Conservation (phyloP, 2,888 invertebrate species). For the Perizoma affinitatum region DNA sequence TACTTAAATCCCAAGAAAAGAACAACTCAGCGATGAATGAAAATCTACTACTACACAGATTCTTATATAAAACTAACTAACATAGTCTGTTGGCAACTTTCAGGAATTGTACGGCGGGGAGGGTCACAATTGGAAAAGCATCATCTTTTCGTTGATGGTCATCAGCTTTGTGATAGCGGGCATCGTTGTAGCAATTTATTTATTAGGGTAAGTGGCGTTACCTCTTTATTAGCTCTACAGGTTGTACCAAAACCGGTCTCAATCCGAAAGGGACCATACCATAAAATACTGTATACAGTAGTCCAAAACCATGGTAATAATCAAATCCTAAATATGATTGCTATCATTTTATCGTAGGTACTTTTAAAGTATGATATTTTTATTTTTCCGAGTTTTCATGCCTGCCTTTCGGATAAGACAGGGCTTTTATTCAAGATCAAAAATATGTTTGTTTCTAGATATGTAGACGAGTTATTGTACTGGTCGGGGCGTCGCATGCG, state of each 20-base stretch:
- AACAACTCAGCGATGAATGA: too few relatives aligned
- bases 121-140: slow-evolving; percentile 95
- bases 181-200: slow-evolving; percentile 94
- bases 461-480: slow-evolving; percentile 94
- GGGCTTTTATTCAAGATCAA: background rate
- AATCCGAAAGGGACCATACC: background rate
- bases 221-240: background rate
- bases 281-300: background rate
- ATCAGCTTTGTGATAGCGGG: slow-evolving; percentile 94
- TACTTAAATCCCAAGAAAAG: too few relatives aligned
- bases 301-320: background rate
- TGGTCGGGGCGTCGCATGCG: slow-evolving; percentile 95
- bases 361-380: too few relatives aligned
- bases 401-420: background rate
- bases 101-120: slow-evolving; percentile 92
- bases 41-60: too few relatives aligned
- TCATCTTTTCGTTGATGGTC: slow-evolving; percentile 93
- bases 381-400: too few relatives aligned
- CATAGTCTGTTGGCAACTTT: slow-evolving; percentile 32
- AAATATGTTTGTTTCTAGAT: slow-evolving; percentile 76
- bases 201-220: slow-evolving; percentile 91
- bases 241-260: background rate
- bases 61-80: background rate
- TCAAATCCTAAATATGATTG: too few relatives aligned
- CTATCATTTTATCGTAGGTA: too few relatives aligned